Conservation (phyloP, 2,113 vertebrate species). For the Trogon surrucura region DNA sequence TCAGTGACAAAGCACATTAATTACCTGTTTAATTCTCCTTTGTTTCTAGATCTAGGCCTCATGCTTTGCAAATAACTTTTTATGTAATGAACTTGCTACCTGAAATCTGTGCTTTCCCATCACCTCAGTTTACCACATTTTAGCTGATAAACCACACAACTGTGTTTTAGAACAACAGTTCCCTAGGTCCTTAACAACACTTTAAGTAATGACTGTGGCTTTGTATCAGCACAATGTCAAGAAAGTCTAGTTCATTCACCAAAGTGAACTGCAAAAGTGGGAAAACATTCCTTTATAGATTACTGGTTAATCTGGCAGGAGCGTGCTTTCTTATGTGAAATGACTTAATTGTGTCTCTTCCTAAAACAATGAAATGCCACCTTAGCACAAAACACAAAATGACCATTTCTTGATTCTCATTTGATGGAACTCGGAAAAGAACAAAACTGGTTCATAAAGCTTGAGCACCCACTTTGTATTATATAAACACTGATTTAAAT, state of each 20-base stretch:
- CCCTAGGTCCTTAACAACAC: background rate
- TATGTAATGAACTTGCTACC: background rate
- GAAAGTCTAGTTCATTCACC: background rate
- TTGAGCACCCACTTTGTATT: background rate
- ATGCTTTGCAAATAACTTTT: background rate
- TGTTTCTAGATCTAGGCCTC: background rate
- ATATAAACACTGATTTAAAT: background rate
- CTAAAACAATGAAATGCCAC: background rate
- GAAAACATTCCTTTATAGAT: background rate
- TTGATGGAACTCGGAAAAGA: background rate
- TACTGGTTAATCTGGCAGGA: background rate
- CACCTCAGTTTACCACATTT: background rate
- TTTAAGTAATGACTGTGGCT: background rate
- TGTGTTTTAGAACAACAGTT: background rate
- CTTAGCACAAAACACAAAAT: background rate
- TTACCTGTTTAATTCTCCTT: constrained; percentile 12
- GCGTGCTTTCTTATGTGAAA: background rate
- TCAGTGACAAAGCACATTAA: background rate
- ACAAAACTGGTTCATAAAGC: background rate
- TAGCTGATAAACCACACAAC: background rate
- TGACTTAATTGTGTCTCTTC: background rate
- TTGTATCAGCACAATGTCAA: background rate
- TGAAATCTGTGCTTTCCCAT: background rate
- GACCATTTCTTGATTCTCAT: background rate
- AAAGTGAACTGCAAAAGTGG: background rate